These are phyloP conservation scores for Eleutherodactylus coqui DNA, from an alignment of 2,797 vertebrate genomes.

Conservation along the genomic window DNA sequence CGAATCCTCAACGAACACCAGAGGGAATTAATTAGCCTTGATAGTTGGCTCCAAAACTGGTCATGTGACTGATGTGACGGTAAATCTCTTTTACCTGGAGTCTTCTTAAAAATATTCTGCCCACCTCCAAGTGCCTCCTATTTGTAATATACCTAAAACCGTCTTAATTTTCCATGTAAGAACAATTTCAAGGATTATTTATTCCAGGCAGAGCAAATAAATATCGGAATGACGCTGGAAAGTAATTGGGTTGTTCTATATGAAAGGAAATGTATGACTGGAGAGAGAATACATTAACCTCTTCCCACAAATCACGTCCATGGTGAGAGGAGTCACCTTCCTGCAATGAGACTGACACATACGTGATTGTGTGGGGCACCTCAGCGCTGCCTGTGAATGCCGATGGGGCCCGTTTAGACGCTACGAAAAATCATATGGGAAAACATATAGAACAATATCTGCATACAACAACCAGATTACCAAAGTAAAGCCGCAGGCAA, in stretches of 20 bases:
- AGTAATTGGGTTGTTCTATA: background rate
- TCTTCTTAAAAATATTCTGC: background rate
- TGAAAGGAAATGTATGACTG: background rate
- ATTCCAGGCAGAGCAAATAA: background rate
- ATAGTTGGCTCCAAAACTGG: background rate
- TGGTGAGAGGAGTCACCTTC: background rate
- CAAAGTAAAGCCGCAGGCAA: slow-evolving; percentile 8
- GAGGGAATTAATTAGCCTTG: slow-evolving; percentile 18
- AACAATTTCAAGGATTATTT: background rate
- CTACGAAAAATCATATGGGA: background rate
- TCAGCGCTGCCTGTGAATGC: no score
- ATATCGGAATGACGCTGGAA: background rate
- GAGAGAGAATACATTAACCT: background rate
- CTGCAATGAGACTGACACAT: background rate
- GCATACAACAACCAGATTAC: background rate
- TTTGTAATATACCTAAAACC: background rate
- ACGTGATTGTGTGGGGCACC: background rate
- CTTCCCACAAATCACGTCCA: background rate
- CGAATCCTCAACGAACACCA: background rate
- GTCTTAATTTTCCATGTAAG: background rate
- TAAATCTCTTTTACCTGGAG: background rate
- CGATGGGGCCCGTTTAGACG: no score
- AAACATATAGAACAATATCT: background rate
- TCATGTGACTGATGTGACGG: background rate
- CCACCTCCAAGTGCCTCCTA: background rate